A percentile compares a stretch with the other conserved stretches of the same genome.
Evolutionary conservation across 2,888 invertebrate genomes (phyloP).

Genomic region (Drosophila robusta): DNA sequence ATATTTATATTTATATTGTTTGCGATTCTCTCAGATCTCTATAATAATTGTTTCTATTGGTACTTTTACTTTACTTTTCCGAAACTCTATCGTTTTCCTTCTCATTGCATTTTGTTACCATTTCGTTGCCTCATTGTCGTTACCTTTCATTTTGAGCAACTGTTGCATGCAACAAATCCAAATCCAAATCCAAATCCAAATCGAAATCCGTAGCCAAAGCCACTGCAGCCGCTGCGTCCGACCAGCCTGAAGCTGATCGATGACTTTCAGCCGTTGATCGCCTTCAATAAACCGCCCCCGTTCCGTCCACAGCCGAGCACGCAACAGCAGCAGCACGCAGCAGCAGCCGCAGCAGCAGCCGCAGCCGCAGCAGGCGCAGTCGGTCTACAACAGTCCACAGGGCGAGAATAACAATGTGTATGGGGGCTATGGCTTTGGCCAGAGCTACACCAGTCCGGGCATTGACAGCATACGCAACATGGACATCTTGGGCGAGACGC

Average conservation of each 20-base stretch:
- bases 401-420: background rate
- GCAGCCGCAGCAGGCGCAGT: constrained; percentile 19
- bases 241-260: constrained; percentile 66
- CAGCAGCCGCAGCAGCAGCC: constrained; percentile 18
- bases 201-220: constrained; percentile 36
- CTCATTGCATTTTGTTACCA: constrained; percentile 53
- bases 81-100: constrained; percentile 42
- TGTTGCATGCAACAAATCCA: constrained; percentile 61
- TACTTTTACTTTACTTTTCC: constrained; percentile 39
- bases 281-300: constrained; percentile 61
- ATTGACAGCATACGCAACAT: constrained; percentile 76
- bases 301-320: constrained; percentile 51
- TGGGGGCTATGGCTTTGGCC: constrained; percentile 14
- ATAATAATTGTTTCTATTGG: constrained; percentile 43
- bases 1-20: constrained; percentile 14
- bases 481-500: constrained; percentile 56
- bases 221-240: constrained; percentile 63
- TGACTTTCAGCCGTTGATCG: constrained; percentile 58
- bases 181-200: constrained; percentile 31
- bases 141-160: constrained; percentile 48
- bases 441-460: constrained; percentile 57
- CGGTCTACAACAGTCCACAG: background rate
- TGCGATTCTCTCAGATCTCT: constrained; percentile 37
- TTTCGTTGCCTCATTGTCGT: constrained; percentile 28
- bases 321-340: constrained; percentile 38